phyloP scores from a whole-genome alignment of 2,113 vertebrate genomes.

The Egretta garzetta region DNA sequence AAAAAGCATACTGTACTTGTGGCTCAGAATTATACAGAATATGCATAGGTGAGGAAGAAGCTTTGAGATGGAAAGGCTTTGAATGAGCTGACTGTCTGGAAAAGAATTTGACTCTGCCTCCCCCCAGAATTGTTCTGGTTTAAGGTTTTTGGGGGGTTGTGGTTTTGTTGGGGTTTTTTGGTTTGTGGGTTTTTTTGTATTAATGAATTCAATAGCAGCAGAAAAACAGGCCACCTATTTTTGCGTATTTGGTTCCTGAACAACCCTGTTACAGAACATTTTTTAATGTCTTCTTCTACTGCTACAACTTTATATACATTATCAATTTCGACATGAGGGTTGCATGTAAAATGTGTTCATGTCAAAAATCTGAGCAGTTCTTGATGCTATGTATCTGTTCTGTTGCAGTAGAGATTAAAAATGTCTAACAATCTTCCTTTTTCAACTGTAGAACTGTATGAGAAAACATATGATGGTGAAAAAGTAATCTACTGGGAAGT shows the following conservation, averaged over 20 bases:
- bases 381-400: neutral
- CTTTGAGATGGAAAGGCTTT: neutral
- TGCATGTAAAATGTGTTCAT: neutral
- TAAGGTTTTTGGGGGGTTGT: too few relatives aligned
- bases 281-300: neutral
- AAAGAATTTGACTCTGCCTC: neutral
- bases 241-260: neutral
- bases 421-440: neutral
- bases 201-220: neutral
- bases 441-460: slow-evolving; percentile 70
- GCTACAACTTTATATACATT: neutral
- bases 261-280: neutral
- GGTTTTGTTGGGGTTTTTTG: neutral
- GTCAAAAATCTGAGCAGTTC: neutral
- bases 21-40: neutral
- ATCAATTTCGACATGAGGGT: neutral
- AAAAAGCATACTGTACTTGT: neutral
- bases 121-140: neutral
- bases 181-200: neutral
- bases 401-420: neutral
- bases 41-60: neutral
- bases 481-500: slow-evolving; percentile 91
- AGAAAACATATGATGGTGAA: slow-evolving; percentile 77
- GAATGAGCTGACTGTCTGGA: neutral
- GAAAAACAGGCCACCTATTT: neutral